Evolutionary conservation across 2,797 vertebrate genomes (phyloP).

Genomic region (Myiotriccus ornatus): DNA sequence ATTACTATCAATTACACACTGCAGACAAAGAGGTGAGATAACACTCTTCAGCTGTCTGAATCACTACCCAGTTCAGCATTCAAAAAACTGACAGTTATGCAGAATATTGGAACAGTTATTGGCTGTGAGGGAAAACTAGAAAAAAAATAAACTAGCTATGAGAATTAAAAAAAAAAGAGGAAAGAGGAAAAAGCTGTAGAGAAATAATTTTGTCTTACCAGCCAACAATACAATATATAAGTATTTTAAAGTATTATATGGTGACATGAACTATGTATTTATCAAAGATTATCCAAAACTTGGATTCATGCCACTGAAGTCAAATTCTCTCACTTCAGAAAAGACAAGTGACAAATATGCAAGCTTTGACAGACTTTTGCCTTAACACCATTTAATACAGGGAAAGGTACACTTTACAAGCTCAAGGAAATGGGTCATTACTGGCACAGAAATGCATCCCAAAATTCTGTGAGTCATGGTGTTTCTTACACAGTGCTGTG

Average conservation of each 20-base stretch:
- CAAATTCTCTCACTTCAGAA: background rate
- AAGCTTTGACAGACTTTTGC: background rate
- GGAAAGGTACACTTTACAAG: background rate
- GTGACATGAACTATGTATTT: background rate
- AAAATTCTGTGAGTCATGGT: background rate
- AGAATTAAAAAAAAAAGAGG: background rate
- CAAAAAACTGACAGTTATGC: background rate
- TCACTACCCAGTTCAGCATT: background rate
- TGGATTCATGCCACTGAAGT: background rate
- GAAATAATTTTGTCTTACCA: background rate
- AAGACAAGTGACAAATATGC: background rate
- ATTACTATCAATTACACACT: background rate
- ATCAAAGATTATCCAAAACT: background rate
- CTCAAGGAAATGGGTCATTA: background rate
- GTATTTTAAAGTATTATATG: background rate
- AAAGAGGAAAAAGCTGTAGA: background rate
- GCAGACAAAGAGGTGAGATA: background rate
- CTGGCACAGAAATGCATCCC: background rate
- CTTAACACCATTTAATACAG: background rate
- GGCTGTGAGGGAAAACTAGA: background rate
- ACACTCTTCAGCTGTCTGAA: background rate
- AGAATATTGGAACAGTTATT: background rate
- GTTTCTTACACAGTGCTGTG: background rate
- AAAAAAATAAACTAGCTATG: background rate
- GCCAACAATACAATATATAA: background rate